Percentiles rank a stretch among this genome's conserved stretches.
Conservation (phyloP, 1,140 invertebrate genomes). For the Leptinotarsa undecemlineata region DNA sequence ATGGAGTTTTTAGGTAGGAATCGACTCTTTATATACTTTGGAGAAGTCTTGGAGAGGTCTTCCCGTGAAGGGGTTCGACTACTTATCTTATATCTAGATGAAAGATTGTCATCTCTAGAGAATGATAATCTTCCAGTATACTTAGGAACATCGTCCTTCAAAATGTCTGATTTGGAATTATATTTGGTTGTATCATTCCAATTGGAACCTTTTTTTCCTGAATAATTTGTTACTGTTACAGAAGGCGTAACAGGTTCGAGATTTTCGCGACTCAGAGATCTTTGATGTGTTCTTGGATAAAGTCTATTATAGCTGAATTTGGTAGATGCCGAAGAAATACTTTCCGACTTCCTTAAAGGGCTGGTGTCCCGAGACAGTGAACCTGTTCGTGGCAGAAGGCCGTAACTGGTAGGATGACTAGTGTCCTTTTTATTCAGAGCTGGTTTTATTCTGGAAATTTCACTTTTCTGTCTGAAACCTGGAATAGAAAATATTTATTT, state of each 20-base stretch:
- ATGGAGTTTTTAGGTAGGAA: conserved; percentile 54
- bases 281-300: conserved; percentile 45
- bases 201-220: conserved; percentile 39
- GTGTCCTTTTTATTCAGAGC: conserved; percentile 48
- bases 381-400: conserved; percentile 39
- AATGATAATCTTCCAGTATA: conserved; percentile 27
- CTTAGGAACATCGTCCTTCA: conserved; percentile 33
- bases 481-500: no score
- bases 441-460: conserved; percentile 37
- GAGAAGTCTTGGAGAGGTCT: conserved; percentile 44
- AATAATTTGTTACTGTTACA: conserved; percentile 47
- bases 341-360: conserved; percentile 45
- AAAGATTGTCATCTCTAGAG: conserved; percentile 32
- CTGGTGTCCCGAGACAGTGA: conserved; percentile 53
- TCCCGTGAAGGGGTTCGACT: conserved; percentile 43
- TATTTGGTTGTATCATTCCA: conserved; percentile 27
- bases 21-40: conserved; percentile 53
- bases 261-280: conserved; percentile 49
- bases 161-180: conserved; percentile 28
- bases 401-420: conserved; percentile 49
- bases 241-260: conserved; percentile 41
- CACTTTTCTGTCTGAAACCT: no score
- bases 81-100: conserved; percentile 40
- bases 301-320: conserved; percentile 47
- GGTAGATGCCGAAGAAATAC: conserved; percentile 41